These are phyloP conservation scores for Synanthedon formicaeformis DNA, from an alignment of 2,888 invertebrate species.

Conservation along the genomic window DNA sequence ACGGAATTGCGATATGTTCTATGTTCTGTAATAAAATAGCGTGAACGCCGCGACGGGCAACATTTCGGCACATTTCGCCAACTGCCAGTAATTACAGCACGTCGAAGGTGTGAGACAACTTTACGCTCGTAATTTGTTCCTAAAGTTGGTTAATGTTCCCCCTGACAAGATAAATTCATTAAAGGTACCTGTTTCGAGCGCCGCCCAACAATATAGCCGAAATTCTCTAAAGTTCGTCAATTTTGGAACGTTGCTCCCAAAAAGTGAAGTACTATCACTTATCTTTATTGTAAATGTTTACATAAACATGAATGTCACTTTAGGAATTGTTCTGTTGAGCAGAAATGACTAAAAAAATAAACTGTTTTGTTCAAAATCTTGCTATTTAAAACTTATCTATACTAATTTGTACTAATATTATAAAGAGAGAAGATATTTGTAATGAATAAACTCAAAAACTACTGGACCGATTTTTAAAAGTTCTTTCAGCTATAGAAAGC, in stretches of 20 bases:
- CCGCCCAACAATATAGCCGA: conserved; percentile 21
- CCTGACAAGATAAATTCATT: conserved; percentile 66
- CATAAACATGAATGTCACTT: background rate
- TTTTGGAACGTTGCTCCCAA: background rate
- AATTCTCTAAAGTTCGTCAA: background rate
- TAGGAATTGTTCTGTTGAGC: too few relatives aligned
- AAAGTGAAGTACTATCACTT: background rate
- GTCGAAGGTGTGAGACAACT: conserved; percentile 51
- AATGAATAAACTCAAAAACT: too few relatives aligned
- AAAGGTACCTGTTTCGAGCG: conserved; percentile 27
- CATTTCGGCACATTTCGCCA: conserved; percentile 39
- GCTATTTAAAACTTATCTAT: too few relatives aligned
- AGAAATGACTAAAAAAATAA: too few relatives aligned
- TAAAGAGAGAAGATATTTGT: too few relatives aligned
- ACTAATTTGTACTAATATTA: too few relatives aligned
- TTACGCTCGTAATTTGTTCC: conserved; percentile 61
- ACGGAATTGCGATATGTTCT: conserved; percentile 44
- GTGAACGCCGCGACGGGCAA: conserved; percentile 18
- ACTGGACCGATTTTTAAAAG: too few relatives aligned
- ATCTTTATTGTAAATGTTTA: conserved; percentile 5
- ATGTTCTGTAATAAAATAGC: conserved; percentile 36
- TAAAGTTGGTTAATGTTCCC: conserved; percentile 59
- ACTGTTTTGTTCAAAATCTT: too few relatives aligned
- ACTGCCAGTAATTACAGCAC: conserved; percentile 52
- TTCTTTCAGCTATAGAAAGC: too few relatives aligned